Conservation (phyloP, 2,113 vertebrate species). For the Equus quagga region DNA sequence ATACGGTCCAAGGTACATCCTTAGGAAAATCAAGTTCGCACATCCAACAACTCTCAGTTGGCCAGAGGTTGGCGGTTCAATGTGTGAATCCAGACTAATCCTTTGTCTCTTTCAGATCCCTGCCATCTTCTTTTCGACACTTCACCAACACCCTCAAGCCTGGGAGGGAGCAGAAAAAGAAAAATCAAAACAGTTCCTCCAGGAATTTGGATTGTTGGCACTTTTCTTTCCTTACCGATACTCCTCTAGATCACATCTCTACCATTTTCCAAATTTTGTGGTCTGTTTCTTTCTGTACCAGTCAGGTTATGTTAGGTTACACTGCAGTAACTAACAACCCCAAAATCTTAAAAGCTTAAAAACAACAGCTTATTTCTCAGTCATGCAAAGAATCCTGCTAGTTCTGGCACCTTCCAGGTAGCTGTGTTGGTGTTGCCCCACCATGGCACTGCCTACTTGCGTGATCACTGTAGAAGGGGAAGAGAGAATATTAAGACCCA, state of each 20-base stretch:
- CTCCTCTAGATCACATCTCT: not conserved
- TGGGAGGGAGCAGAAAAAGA: not conserved
- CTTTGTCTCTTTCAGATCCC: constrained; percentile 15
- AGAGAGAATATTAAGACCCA: not conserved
- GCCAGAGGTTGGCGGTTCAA: not conserved
- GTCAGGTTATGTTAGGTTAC: not conserved
- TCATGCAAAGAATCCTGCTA: not conserved
- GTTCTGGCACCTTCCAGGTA: not conserved
- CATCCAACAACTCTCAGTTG: constrained; percentile 17
- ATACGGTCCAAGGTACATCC: not conserved
- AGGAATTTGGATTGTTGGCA: not conserved
- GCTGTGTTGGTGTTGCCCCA: not conserved
- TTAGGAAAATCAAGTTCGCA: constrained; percentile 31
- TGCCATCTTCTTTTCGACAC: constrained; percentile 37
- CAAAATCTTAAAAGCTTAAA: constrained; percentile 18
- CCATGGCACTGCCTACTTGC: too few species aligned
- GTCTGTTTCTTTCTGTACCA: not conserved
- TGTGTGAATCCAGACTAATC: constrained; percentile 58
- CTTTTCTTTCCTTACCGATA: not conserved
- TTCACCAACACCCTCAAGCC: not conserved
- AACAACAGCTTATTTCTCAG: not conserved
- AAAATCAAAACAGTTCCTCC: constrained; percentile 27
- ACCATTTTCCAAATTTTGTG: not conserved
- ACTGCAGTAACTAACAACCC: not conserved
- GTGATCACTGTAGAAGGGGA: not conserved